phyloP scores from a whole-genome alignment of 1,140 invertebrate genomes.

The Ceratina australensis region DNA sequence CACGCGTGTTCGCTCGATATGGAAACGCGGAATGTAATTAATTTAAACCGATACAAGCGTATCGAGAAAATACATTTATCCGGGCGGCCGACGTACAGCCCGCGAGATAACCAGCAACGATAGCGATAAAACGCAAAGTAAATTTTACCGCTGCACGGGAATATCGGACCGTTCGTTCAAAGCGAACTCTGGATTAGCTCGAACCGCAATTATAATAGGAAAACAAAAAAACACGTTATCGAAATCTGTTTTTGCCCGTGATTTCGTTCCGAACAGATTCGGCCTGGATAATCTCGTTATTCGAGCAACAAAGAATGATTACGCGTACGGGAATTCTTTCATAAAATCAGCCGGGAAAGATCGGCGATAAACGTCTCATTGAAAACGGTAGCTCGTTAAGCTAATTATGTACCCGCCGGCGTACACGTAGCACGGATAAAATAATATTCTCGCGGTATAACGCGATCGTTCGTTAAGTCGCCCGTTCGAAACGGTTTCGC shows the following conservation, averaged over 20 bases:
- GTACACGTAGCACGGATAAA: too few relatives aligned
- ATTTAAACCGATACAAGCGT: not conserved
- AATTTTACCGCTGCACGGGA: conserved; percentile 16
- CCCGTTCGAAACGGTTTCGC: too few relatives aligned
- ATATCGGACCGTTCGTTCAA: not conserved
- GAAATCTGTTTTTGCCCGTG: conserved; percentile 1
- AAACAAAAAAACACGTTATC: not conserved
- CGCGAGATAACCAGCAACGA: conserved; percentile 30
- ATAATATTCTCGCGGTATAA: too few relatives aligned
- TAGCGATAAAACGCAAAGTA: conserved; percentile 36
- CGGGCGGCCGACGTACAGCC: not conserved
- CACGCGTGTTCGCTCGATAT: too few relatives aligned
- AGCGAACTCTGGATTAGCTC: conserved; percentile 9
- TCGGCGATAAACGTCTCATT: conserved; percentile 31
- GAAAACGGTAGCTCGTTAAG: conserved; percentile 24
- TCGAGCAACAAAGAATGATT: too few relatives aligned
- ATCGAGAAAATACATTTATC: conserved; percentile 1
- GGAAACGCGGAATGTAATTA: not conserved
- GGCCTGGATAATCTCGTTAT: too few relatives aligned
- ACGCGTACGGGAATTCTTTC: not conserved
- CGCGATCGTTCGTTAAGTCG: too few relatives aligned
- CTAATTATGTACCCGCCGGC: conserved; percentile 34
- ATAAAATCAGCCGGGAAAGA: conserved; percentile 5
- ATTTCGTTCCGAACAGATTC: conserved; percentile 11
- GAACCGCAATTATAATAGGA: conserved; percentile 5